These are phyloP conservation scores for Leuciscus waleckii DNA, from an alignment of 2,797 vertebrate species.

Conservation along the genomic window DNA sequence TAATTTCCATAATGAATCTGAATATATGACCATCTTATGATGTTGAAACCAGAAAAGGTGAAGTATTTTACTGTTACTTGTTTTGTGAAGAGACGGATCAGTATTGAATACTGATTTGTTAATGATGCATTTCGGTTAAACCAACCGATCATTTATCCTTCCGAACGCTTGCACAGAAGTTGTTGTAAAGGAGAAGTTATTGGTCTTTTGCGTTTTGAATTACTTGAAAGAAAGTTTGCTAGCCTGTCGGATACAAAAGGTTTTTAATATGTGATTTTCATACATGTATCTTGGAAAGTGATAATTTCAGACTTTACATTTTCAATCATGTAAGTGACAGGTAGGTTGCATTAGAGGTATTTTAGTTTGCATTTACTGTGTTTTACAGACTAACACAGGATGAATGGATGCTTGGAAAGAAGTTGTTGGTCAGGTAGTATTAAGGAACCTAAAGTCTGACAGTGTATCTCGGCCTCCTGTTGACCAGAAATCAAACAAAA, in stretches of 20 bases:
- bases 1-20: slow-evolving; percentile 22
- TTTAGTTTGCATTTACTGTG: slow-evolving; percentile 26
- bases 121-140: slow-evolving; percentile 10
- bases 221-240: slow-evolving; percentile 43
- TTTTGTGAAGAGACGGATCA: slow-evolving; percentile 5
- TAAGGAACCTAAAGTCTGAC: background rate
- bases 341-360: slow-evolving; percentile 19
- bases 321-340: background rate
- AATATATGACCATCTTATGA: slow-evolving; percentile 25
- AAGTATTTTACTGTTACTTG: slow-evolving; percentile 33
- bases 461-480: slow-evolving; percentile 8
- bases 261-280: slow-evolving; percentile 43
- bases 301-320: slow-evolving; percentile 12
- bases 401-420: background rate
- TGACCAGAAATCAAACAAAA: slow-evolving; percentile 20
- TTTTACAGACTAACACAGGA: slow-evolving; percentile 24
- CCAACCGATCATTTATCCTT: slow-evolving; percentile 11
- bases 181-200: slow-evolving; percentile 13
- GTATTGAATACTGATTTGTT: background rate
- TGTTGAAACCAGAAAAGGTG: slow-evolving; percentile 43
- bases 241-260: slow-evolving; percentile 9
- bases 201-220: slow-evolving; percentile 17
- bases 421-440: background rate
- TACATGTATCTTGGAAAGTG: slow-evolving; percentile 4
- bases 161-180: slow-evolving; percentile 32